phyloP scores from a whole-genome alignment of 2,113 vertebrate genomes.

The Phaetusa simplex region DNA sequence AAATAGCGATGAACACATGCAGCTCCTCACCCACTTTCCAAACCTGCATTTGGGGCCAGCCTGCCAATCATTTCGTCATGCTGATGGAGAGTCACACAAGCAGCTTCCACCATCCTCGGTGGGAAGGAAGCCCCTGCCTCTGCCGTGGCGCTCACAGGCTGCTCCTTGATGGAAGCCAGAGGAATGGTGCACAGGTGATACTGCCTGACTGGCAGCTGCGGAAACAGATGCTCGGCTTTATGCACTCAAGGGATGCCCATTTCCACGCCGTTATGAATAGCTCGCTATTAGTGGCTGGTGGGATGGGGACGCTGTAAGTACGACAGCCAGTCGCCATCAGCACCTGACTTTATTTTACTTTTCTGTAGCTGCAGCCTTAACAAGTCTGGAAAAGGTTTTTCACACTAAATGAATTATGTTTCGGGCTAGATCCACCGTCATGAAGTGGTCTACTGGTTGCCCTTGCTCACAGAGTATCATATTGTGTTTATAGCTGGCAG shows the following conservation, averaged over 20 bases:
- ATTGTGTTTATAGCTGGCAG: not conserved
- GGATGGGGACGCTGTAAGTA: not conserved
- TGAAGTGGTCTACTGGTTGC: conserved; percentile 12
- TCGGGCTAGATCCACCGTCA: not conserved
- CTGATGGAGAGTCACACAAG: not conserved
- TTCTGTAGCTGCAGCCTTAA: not conserved
- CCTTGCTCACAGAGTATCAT: not conserved
- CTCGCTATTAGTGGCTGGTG: not conserved
- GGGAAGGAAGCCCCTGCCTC: not conserved
- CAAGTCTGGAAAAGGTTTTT: not conserved
- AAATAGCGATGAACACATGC: not conserved
- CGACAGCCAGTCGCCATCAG: not conserved
- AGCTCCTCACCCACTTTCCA: not conserved
- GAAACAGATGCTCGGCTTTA: not conserved
- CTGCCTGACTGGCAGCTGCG: not conserved
- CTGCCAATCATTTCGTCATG: not conserved
- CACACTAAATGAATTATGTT: not conserved
- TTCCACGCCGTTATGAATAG: not conserved
- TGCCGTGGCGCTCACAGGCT: not conserved
- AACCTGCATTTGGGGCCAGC: not conserved
- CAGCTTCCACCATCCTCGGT: not conserved
- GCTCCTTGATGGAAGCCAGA: not conserved
- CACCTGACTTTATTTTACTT: not conserved
- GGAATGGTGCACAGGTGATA: not conserved
- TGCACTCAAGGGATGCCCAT: not conserved